Conservation (phyloP, 2,113 vertebrate species). For the Apteryx owenii region DNA sequence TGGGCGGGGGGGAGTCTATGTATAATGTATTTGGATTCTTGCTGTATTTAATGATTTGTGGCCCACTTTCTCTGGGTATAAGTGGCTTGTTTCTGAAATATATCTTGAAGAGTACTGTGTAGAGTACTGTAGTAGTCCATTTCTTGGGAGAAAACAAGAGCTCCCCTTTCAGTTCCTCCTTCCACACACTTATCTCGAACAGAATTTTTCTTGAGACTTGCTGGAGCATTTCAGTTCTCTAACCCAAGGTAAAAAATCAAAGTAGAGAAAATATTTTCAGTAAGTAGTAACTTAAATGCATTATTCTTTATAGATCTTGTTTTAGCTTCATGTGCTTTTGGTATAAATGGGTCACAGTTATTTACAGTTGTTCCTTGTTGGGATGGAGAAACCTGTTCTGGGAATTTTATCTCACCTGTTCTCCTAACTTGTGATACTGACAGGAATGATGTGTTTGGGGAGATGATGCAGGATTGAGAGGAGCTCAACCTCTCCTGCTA, state of each 20-base stretch:
- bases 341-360: not conserved
- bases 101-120: not conserved
- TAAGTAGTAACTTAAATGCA: not conserved
- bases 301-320: not conserved
- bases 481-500: not conserved
- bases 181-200: not conserved
- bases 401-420: not conserved
- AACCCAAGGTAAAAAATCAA: not conserved
- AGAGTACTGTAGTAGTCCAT: fast-evolving
- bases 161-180: not conserved
- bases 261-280: not conserved
- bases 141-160: not conserved
- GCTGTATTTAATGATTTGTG: not conserved
- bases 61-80: not conserved
- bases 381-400: not conserved
- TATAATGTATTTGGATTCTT: not conserved
- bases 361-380: not conserved
- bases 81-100: not conserved
- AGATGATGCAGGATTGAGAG: no score
- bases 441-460: not conserved
- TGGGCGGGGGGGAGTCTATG: not conserved
- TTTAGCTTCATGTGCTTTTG: not conserved
- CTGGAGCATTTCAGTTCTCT: not conserved
- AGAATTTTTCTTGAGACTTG: not conserved
- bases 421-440: not conserved